Base-by-base conservation (phyloP, 2,113 vertebrate species). In the Columbina picui region DNA sequence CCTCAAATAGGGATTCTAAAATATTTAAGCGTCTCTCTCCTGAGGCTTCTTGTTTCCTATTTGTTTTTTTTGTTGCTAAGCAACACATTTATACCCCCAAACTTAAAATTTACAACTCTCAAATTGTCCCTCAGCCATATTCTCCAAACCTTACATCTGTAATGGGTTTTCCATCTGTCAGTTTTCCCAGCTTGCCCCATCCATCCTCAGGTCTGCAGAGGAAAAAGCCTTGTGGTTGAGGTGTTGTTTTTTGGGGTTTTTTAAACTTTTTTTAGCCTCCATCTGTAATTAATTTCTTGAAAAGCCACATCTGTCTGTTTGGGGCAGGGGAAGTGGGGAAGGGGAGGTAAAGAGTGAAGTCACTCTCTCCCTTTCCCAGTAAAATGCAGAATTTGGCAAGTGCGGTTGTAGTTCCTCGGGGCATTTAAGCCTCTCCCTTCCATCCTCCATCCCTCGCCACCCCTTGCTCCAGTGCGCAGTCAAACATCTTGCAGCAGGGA, bases 61-160 rank as follows among this genome's bases (percentile, higher is more conserved):
- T 98, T 98, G 97, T 82, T 96, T 97, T 90, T 90, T 90, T 90
- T 96, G 98, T 98, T 98, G 97, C 98, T 96, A 98, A 95, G 98
- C 98, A 97, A 97, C 91, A 38, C 80, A 34, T 60, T 96, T 89
- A 93, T 91, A 96, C 89, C 96, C 96, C 96, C 68, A 84, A 97
- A 96, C 96, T 94, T 95, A 93, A 97, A 96, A 94, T 63, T 92
- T 96, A 83, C 90, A 59, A 32, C 95, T 93, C 94, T 98, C 73
- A 93, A 68, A 95, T 96, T 92, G 94, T 96, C 96, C 92, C 65
- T 94, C 68, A 55, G 78, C 60, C 70, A 77, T 78, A 77, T 71
- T 95, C 91, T 84, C 92, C 65, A 90, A 96, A 78, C 92, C 82
- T 91, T 94, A 95, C 95, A 96, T 98, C 97, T 97, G 96, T 98